Evolutionary conservation across 2,113 vertebrate genomes (phyloP), one percentile per base, ranked within the genome.

Genomic region (Bothrops jararaca): DNA sequence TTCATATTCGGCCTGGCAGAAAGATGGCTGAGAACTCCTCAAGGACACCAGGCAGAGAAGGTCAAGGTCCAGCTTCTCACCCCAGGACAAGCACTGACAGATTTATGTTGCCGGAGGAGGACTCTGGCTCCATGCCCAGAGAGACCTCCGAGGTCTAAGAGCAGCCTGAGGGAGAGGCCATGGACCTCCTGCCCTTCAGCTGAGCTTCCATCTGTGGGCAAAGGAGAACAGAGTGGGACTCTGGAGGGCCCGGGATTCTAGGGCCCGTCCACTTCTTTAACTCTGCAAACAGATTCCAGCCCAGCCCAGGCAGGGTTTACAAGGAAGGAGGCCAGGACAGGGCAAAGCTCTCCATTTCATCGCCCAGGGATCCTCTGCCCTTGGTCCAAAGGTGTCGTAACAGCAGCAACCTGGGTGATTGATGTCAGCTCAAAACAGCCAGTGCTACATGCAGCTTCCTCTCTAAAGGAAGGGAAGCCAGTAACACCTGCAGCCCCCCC

Each of bases 401-500:
- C 42, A 0, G 29, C 64, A 0, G 86, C 93, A 34, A 42, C 18
- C 0, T 0, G 56, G 88, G 9, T 54, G n/a, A 92, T 18, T 92
- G 5, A 4, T 1, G 12, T 93, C 91, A 86, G 85, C 92, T 90
- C 92, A 20, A 10, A 48, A 18, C 53, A 69, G 60, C 89, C 29
- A 0, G 42, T 90, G n/a, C 91, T 90, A 57, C 94, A 92, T 0
- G 57, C 88, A 69, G 48, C 89, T 96, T 95, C 95, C 90, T 45
- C 20, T 86, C 86, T n/a, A 90, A 91, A 53, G 22, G 94, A 92
- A 90, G 95, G 92, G 92, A 95, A 96, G 60, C 0, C 22, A 42
- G 93, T 96, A 93, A 95, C 91, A 89, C 1, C 58, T 0, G 26
- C 94, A 91, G 90, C n/a, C 1, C 10, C 95, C 96, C 93, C 93